These are phyloP conservation scores for Drosophila tristis DNA, from an alignment of 1,140 invertebrate species.

Conservation along the genomic window DNA sequence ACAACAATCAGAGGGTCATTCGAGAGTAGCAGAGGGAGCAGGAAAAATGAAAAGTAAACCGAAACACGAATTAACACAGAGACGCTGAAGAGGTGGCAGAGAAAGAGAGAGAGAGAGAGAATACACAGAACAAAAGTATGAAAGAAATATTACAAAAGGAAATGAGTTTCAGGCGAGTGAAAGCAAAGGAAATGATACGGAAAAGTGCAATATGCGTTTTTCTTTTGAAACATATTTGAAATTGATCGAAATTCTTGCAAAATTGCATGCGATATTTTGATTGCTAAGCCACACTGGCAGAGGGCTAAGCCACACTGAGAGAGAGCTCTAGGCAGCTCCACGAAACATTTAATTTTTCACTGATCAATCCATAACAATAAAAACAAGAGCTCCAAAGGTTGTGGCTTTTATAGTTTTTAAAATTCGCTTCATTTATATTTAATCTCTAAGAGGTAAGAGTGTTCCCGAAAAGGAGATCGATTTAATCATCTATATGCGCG, in stretches of 20 bases:
- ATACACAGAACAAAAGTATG: background rate
- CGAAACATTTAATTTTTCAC: no score
- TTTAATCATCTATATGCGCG: constrained; percentile 42
- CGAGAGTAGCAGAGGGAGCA: constrained; percentile 17
- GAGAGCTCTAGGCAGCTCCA: no score
- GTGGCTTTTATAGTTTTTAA: no score
- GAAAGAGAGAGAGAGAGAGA: background rate
- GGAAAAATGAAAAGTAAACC: constrained; percentile 29
- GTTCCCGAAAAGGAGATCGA: background rate
- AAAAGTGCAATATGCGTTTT: no score
- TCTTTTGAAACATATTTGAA: no score
- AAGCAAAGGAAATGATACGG: background rate
- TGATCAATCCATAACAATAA: no score
- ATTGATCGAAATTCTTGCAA: no score
- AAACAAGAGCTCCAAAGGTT: no score
- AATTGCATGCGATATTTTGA: no score
- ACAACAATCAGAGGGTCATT: constrained; percentile 55
- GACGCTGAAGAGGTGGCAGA: background rate
- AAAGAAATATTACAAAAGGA: constrained; percentile 22
- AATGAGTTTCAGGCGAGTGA: constrained; percentile 20
- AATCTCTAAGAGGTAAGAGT: background rate
- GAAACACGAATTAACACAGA: constrained; percentile 38
- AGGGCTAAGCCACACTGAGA: no score
- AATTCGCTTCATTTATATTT: no score
- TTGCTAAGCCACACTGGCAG: no score